phyloP scores from a whole-genome alignment of 2,888 invertebrate species.

The Thecophora atra region DNA sequence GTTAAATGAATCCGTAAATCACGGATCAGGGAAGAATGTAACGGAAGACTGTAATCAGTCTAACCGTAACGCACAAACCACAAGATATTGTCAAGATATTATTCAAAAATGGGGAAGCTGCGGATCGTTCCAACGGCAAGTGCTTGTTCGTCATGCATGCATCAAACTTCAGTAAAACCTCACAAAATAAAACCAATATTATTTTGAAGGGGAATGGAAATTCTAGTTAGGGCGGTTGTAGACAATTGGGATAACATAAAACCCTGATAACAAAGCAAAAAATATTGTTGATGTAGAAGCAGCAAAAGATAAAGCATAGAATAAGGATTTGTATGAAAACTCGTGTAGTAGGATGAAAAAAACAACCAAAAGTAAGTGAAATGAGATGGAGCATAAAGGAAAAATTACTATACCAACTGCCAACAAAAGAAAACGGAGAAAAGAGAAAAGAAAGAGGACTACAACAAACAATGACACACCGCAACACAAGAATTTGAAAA shows the following conservation, averaged over 20 bases:
- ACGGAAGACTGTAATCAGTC: too few species aligned
- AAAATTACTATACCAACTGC: background rate
- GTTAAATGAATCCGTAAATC: background rate
- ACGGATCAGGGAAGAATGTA: background rate
- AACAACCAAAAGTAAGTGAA: background rate
- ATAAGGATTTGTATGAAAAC: too few species aligned
- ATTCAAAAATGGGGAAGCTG: too few species aligned
- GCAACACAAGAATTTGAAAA: too few species aligned
- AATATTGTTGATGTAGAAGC: too few species aligned
- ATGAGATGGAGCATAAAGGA: background rate
- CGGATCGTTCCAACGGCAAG: slow-evolving; percentile 16
- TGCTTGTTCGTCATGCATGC: slow-evolving; percentile 32
- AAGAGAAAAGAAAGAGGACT: background rate
- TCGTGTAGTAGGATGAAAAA: background rate
- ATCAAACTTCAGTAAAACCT: slow-evolving; percentile 4
- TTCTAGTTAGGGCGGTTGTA: too few species aligned
- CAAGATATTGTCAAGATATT: too few species aligned
- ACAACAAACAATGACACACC: background rate
- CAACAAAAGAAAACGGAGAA: background rate
- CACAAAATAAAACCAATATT: slow-evolving; percentile 38
- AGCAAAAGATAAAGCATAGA: too few species aligned
- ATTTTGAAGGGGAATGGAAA: background rate
- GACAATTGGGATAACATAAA: too few species aligned
- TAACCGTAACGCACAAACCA: too few species aligned
- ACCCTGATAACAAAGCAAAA: too few species aligned